phyloP scores from a whole-genome alignment of 2,797 vertebrate species.

The Muscicapa comitata region DNA sequence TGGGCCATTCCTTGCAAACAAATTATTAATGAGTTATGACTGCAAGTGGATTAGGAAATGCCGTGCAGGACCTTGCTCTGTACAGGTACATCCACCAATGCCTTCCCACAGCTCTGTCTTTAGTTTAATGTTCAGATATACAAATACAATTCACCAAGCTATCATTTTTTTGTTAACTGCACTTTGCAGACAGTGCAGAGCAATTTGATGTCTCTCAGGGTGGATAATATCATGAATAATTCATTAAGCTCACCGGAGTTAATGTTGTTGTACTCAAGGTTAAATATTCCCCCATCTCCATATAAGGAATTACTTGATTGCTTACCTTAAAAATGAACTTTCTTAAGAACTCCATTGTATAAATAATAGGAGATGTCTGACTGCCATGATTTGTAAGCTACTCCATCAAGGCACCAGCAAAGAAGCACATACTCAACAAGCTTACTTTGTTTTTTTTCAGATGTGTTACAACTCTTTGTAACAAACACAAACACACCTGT shows the following conservation, averaged over 20 bases:
- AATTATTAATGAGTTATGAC: constrained; percentile 29
- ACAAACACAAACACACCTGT: background rate
- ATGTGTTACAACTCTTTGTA: background rate
- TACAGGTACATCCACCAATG: background rate
- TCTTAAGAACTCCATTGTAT: background rate
- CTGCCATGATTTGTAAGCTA: background rate
- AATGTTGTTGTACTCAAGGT: constrained; percentile 59
- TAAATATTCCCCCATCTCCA: constrained; percentile 54
- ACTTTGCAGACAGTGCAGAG: constrained; percentile 38
- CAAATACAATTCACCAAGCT: constrained; percentile 34
- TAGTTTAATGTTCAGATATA: constrained; percentile 2
- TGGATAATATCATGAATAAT: constrained; percentile 69
- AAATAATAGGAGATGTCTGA: constrained; percentile 8
- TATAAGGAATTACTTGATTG: constrained; percentile 43
- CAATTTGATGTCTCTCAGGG: constrained; percentile 50
- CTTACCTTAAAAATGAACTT: constrained; percentile 54
- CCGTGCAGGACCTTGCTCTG: background rate
- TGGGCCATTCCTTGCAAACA: background rate
- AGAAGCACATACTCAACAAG: background rate
- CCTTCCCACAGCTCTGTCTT: background rate
- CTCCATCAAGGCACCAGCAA: background rate
- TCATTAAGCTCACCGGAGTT: constrained; percentile 49
- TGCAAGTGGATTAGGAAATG: background rate
- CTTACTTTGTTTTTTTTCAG: background rate
- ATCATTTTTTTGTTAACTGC: constrained; percentile 41